Evolutionary conservation across 1,140 invertebrate species (phyloP), one percentile per base, ranked within the genome.

Genomic region (Aphis gossypii): DNA sequence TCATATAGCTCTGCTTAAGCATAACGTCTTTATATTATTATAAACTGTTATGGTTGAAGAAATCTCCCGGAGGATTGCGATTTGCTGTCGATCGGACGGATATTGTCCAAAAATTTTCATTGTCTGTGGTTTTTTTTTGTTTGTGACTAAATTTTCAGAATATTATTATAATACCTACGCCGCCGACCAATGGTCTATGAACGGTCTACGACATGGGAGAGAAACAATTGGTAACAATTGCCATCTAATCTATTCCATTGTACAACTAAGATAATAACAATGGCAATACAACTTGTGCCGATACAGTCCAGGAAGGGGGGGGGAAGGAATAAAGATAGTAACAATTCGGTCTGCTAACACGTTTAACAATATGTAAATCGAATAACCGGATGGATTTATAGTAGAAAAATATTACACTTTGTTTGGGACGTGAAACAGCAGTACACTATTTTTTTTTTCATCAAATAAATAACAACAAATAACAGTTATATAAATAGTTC

Each of bases 351-450:
- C 18, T 18, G 86, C 46, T 48, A 48, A 88, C 86, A 46, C 86
- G 86, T 88, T 88, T 88, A 88, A 88, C 46, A 48, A 48, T 48
- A 88, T 88, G 86, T n/a, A 88, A 88, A 88, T 88, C 86, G 30
- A 30, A n/a, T n/a, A 23, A 46, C 84, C 86, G 86, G 46, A 88
- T 46, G 44, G 7, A 1, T 84, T 76, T 76, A 84, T 20, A n/a
- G 38, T 48, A 41, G 6, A 41, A 35, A 88, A 48, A 88, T 88
- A 35, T 48, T 88, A n/a, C 25, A 86, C 9, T 46, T 46, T 30
- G 84, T 30, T 41, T 46, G 41, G 25, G 3, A 46, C 83, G 5
- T 46, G 84, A 44, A 30, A 46, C 30, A 38, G 21, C 30, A 38
- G 21, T 38, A 83, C 35, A 83, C 35, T 21, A 38, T 38, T 83